Percentiles rank a stretch among this genome's conserved stretches.
These are phyloP conservation scores for Colletes latitarsis DNA, from an alignment of 1,140 invertebrate species.

Conservation along the genomic window DNA sequence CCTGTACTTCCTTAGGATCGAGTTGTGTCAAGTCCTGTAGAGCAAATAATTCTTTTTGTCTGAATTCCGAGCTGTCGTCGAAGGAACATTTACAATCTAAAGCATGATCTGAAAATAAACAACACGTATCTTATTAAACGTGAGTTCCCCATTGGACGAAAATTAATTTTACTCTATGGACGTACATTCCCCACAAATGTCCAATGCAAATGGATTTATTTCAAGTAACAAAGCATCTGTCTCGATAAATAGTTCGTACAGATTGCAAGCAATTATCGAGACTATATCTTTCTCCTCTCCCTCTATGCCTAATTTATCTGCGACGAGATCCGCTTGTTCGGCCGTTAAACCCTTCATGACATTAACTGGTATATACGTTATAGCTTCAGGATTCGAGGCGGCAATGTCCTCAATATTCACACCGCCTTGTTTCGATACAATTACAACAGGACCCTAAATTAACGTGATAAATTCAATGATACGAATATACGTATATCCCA, in stretches of 20 bases:
- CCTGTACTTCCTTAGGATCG: slow-evolving; percentile 83
- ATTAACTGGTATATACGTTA: slow-evolving; percentile 95
- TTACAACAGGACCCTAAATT: slow-evolving; percentile 93
- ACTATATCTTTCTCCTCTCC: slow-evolving; percentile 87
- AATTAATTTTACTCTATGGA: slow-evolving; percentile 28
- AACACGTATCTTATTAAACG: neutral
- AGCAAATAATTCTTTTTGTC: slow-evolving; percentile 95
- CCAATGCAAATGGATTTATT: slow-evolving; percentile 98
- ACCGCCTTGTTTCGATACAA: slow-evolving; percentile 96
- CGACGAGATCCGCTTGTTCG: slow-evolving; percentile 88
- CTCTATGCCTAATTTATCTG: slow-evolving; percentile 89
- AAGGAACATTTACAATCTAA: slow-evolving; percentile 97
- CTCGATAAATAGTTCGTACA: slow-evolving; percentile 94
- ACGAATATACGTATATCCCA: too few relatives aligned
- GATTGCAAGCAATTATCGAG: slow-evolving; percentile 89
- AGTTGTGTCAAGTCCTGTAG: slow-evolving; percentile 93
- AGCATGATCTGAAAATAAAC: slow-evolving; percentile 88
- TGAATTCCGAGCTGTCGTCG: slow-evolving; percentile 97
- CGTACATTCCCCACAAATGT: slow-evolving; percentile 92
- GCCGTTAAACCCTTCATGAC: slow-evolving; percentile 90
- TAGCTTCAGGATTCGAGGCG: slow-evolving; percentile 93
- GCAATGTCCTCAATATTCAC: slow-evolving; percentile 99
- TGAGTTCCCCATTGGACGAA: neutral
- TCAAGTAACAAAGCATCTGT: slow-evolving; percentile 97
- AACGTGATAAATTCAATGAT: too few relatives aligned